These are phyloP conservation scores for Ctena decussata DNA, from an alignment of 2,888 invertebrate species.

Conservation along the genomic window DNA sequence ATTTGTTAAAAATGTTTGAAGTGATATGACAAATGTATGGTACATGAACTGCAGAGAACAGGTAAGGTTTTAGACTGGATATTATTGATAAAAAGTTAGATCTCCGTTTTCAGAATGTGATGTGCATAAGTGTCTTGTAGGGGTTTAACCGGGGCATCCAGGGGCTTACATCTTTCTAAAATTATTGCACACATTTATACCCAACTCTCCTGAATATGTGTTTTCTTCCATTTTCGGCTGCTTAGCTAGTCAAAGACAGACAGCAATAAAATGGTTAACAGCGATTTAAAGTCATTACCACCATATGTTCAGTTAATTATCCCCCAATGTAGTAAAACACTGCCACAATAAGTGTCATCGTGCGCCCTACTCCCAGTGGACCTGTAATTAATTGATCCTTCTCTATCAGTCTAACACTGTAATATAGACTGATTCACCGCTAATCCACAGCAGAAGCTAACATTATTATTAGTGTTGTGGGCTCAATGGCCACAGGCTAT, in stretches of 20 bases:
- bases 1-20: too few relatives aligned
- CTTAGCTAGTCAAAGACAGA: neutral
- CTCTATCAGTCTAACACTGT: neutral
- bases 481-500: neutral
- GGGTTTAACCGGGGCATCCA: too few relatives aligned
- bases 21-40: too few relatives aligned
- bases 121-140: too few relatives aligned
- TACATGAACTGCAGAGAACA: too few relatives aligned
- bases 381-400: neutral
- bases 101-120: too few relatives aligned
- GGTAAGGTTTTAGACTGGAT: too few relatives aligned
- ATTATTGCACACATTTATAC: too few relatives aligned
- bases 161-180: too few relatives aligned
- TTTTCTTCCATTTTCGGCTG: too few relatives aligned
- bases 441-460: neutral
- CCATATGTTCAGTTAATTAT: neutral
- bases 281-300: neutral
- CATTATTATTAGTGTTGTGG: neutral
- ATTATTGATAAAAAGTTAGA: too few relatives aligned
- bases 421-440: neutral
- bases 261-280: neutral
- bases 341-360: neutral
- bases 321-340: slow-evolving; percentile 1
- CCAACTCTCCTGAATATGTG: too few relatives aligned
- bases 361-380: neutral